Base-by-base conservation (phyloP, 2,888 invertebrate species). In the Monopis laevigella region DNA sequence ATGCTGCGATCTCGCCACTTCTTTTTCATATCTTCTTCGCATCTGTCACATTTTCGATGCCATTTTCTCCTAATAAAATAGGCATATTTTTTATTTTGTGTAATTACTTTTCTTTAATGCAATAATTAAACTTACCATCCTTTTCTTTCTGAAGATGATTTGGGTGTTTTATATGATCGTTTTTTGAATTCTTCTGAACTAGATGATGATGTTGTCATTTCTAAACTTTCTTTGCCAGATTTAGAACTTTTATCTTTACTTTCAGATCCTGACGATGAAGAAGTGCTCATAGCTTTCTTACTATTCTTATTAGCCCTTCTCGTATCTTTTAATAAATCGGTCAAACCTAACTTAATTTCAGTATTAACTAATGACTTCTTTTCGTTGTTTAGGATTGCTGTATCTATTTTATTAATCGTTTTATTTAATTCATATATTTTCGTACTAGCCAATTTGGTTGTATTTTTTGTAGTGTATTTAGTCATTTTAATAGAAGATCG, bases 21-120 rank as follows among this genome's bases (percentile, higher is more conserved):
- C 51, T 64, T 65, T 46, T 63, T 43, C 66, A 69, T 65, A 24
- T 71, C 73, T 0, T 55, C 48, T 0, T 65, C 62, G 35, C 73
- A 73, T 0, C 64, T 51, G 0, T 50, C 56, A 47, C 73, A 73
- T 0, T 48, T 45, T 0, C 75, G 61, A 43, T 60, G 59, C 10
- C 50, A 40, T 28, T 52, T 45, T 1, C 52, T 60, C 1, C 74
- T 74, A 41, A 1, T 36, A 14, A 34, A 10, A 12, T 7, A 16
- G n/a, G n/a, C n/a, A n/a, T n/a, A n/a, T n/a, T n/a, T n/a, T n/a
- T n/a, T n/a, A n/a, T n/a, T n/a, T n/a, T n/a, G n/a, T n/a, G n/a
- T n/a, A n/a, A n/a, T n/a, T n/a, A n/a, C n/a, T n/a, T n/a, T n/a
- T n/a, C n/a, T n/a, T n/a, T n/a, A n/a, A n/a, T n/a, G n/a, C n/a